These are phyloP conservation scores for Pyrocoelia pectoralis DNA, from an alignment of 2,888 invertebrate species.

Conservation along the genomic window DNA sequence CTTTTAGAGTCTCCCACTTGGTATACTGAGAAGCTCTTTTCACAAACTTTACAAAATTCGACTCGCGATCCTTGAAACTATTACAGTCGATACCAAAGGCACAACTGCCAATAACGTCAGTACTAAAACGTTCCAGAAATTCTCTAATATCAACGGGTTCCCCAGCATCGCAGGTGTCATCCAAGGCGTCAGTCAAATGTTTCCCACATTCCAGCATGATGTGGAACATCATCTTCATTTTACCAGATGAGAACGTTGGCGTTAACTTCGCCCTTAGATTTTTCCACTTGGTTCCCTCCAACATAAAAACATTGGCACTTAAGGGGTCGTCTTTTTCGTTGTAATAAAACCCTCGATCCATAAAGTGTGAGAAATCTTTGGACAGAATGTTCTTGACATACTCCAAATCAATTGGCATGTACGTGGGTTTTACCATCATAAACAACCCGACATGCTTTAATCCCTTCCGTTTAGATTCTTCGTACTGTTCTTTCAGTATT, in stretches of 20 bases:
- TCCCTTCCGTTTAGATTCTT: constrained; percentile 15
- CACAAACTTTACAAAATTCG: constrained; percentile 56
- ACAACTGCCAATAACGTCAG: constrained; percentile 66
- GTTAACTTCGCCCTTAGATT: constrained; percentile 67
- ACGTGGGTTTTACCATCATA: constrained; percentile 24
- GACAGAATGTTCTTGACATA: constrained; percentile 41
- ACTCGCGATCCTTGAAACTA: constrained; percentile 62
- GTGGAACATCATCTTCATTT: constrained; percentile 66
- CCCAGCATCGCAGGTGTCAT: constrained; percentile 44
- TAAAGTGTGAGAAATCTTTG: constrained; percentile 45
- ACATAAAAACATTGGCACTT: constrained; percentile 64
- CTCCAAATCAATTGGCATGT: constrained; percentile 42
- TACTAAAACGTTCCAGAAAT: constrained; percentile 63
- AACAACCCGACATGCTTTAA: constrained; percentile 23
- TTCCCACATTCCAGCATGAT: constrained; percentile 47
- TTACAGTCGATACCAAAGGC: constrained; percentile 68
- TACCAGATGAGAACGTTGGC: constrained; percentile 71
- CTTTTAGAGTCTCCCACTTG: background rate
- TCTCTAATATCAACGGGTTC: constrained; percentile 50
- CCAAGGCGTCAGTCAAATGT: constrained; percentile 22
- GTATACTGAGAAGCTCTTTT: background rate
- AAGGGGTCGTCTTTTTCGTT: constrained; percentile 57
- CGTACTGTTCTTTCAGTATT: constrained; percentile 14
- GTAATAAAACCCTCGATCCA: constrained; percentile 36
- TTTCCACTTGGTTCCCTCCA: constrained; percentile 68